These are phyloP conservation scores for Drosophila aldrichi DNA, from an alignment of 2,888 invertebrate species.

Conservation along the genomic window DNA sequence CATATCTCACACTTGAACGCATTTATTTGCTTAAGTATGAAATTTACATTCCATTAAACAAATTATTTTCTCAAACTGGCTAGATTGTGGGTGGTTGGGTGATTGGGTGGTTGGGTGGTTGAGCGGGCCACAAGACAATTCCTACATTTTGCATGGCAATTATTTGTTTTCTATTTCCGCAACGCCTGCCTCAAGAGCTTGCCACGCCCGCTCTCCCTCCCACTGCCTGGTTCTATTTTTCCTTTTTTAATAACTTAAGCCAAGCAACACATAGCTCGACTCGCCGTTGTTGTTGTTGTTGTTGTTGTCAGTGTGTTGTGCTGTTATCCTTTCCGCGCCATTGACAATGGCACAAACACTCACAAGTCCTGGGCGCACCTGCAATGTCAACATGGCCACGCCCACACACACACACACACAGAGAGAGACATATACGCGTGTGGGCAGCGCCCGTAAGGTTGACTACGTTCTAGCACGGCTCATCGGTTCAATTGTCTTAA, in stretches of 20 bases:
- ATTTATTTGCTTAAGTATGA: slow-evolving; percentile 79
- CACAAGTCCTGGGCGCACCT: slow-evolving; percentile 68
- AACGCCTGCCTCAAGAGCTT: slow-evolving; percentile 10
- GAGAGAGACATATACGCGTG: slow-evolving; percentile 19
- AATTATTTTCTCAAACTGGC: slow-evolving; percentile 73
- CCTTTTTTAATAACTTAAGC: slow-evolving; percentile 79
- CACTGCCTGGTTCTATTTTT: slow-evolving; percentile 25
- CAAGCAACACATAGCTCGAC: slow-evolving; percentile 69
- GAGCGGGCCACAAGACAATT: slow-evolving; percentile 53
- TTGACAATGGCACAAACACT: slow-evolving; percentile 67
- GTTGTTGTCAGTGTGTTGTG: slow-evolving; percentile 34
- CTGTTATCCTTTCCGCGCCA: slow-evolving; percentile 80
- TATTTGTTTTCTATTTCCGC: slow-evolving; percentile 75
- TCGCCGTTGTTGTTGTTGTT: not conserved
- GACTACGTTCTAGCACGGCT: slow-evolving; percentile 72
- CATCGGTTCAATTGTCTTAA: slow-evolving; percentile 82
- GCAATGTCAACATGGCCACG: slow-evolving; percentile 78
- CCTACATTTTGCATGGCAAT: slow-evolving; percentile 80
- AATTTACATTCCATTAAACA: slow-evolving; percentile 82
- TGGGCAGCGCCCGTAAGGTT: slow-evolving; percentile 48
- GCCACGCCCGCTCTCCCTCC: not conserved
- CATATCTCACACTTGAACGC: slow-evolving; percentile 56
- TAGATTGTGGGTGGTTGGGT: not conserved
- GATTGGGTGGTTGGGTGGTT: not conserved
- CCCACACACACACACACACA: slow-evolving; percentile 46